Percentiles rank a stretch among this genome's conserved stretches.
These are phyloP conservation scores for Lasioglossum malachurum DNA, from an alignment of 2,888 invertebrate species.

Conservation along the genomic window DNA sequence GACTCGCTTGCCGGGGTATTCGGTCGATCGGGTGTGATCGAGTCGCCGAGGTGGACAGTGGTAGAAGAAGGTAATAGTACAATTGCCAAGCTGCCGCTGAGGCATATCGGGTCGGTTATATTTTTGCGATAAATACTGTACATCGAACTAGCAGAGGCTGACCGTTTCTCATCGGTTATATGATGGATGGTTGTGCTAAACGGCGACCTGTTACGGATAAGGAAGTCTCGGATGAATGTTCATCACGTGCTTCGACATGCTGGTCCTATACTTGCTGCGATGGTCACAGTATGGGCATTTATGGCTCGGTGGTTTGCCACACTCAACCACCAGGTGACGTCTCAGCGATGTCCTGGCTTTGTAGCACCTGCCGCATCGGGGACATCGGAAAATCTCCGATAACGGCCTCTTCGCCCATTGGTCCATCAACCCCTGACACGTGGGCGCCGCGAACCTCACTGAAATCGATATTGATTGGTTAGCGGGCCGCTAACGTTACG, in stretches of 20 bases:
- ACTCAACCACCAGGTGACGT: conserved; percentile 83
- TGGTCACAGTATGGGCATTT: conserved; percentile 81
- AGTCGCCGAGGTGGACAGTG: background rate
- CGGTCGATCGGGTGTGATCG: background rate
- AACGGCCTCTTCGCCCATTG: background rate
- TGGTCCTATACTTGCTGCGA: conserved; percentile 82
- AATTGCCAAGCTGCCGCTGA: conserved; percentile 6
- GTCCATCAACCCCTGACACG: background rate
- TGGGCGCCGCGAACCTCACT: conserved; percentile 31
- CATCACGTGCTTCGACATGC: conserved; percentile 81
- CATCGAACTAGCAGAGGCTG: conserved; percentile 1
- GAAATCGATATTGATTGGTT: conserved; percentile 58
- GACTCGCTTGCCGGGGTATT: background rate
- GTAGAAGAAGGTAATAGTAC: background rate
- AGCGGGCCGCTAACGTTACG: background rate
- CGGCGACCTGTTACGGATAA: conserved; percentile 34
- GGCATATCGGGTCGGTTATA: conserved; percentile 8
- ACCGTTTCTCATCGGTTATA: background rate
- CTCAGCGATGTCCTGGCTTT: conserved; percentile 86
- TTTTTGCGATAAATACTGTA: conserved; percentile 17
- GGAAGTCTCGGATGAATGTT: conserved; percentile 75
- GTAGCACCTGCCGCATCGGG: conserved; percentile 87
- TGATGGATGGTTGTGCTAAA: background rate
- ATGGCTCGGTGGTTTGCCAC: conserved; percentile 83
- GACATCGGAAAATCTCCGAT: conserved; percentile 83